Evolutionary conservation across 2,888 invertebrate species (phyloP).

Genomic region (Philonicus albiceps): DNA sequence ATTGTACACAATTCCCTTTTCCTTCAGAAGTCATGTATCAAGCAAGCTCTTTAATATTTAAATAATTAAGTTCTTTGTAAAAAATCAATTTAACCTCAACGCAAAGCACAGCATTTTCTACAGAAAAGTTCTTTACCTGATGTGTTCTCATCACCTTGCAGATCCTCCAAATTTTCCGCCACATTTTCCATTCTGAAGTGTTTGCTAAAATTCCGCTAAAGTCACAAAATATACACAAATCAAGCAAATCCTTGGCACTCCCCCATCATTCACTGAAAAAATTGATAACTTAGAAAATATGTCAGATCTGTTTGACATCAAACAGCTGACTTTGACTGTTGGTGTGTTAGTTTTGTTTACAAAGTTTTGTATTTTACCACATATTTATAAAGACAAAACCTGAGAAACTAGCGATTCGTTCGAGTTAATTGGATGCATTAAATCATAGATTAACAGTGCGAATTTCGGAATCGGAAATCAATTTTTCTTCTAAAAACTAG

Average conservation of each 20-base stretch:
- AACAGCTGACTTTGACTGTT: neutral
- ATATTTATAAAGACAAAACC: neutral
- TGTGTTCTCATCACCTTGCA: slow-evolving; percentile 36
- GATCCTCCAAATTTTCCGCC: slow-evolving; percentile 45
- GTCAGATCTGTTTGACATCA: neutral
- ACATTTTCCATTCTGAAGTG: slow-evolving; percentile 46
- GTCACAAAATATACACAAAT: slow-evolving; percentile 5
- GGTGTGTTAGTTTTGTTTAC: neutral
- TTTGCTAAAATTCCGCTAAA: neutral
- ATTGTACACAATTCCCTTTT: neutral
- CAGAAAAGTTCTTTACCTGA: neutral
- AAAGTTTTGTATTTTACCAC: neutral
- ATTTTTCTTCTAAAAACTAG: neutral
- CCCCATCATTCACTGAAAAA: neutral
- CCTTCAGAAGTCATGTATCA: neutral
- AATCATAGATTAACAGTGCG: neutral
- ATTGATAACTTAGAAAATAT: neutral
- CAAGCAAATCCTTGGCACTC: neutral
- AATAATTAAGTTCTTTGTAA: neutral
- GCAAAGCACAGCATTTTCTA: neutral
- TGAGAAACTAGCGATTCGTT: neutral
- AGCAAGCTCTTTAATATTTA: neutral
- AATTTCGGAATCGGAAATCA: neutral
- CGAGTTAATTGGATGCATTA: neutral
- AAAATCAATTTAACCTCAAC: slow-evolving; percentile 34